Evolutionary conservation across 2,888 invertebrate species (phyloP).

Genomic region (Lasioglossum lativentre): DNA sequence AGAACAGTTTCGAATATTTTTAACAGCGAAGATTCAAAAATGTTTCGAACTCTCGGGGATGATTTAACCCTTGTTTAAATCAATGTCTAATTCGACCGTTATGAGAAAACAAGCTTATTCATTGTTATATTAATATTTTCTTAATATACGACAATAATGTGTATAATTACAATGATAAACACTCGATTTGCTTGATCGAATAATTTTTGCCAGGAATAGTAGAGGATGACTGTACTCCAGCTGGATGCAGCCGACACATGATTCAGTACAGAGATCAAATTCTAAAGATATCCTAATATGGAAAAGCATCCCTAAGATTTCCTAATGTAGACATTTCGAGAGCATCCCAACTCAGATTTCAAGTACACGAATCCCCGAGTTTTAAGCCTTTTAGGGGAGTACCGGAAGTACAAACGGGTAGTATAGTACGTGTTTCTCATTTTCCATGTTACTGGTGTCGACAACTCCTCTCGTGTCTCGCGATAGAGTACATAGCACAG

Average conservation of each 20-base stretch:
- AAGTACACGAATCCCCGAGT: neutral
- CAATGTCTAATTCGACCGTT: neutral
- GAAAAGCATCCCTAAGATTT: neutral
- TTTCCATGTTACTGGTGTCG: constrained; percentile 4
- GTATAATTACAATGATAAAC: neutral
- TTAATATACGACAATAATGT: neutral
- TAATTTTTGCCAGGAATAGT: neutral
- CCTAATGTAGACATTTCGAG: too few relatives aligned
- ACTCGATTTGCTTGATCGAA: neutral
- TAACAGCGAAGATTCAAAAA: neutral
- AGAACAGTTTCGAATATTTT: neutral
- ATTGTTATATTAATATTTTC: neutral
- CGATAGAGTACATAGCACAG: neutral
- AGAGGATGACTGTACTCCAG: neutral
- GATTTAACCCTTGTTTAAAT: neutral
- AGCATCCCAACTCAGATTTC: neutral
- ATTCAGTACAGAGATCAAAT: constrained; percentile 1
- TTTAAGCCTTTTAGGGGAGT: neutral
- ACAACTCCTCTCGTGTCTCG: neutral
- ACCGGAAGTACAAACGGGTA: neutral
- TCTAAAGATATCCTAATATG: too few relatives aligned
- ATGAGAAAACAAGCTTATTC: neutral
- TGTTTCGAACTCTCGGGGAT: neutral
- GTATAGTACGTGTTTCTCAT: neutral
- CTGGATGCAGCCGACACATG: neutral